phyloP scores from a whole-genome alignment of 1,140 invertebrate species.

The Oncopeltus fasciatus region DNA sequence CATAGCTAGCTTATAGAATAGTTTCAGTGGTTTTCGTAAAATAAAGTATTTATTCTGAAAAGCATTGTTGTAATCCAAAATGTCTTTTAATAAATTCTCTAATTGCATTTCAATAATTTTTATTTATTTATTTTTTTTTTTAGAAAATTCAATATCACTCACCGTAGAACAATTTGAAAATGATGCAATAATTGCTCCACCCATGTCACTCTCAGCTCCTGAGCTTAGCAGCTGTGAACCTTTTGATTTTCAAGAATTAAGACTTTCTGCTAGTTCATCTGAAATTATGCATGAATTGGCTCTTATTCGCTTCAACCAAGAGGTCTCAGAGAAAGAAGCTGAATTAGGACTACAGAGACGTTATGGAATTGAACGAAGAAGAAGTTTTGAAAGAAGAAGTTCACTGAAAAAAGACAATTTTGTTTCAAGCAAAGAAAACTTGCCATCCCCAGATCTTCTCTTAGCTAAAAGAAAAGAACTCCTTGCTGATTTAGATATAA shows the following conservation, averaged over 20 bases:
- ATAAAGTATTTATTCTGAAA: too few species aligned
- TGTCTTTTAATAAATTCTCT: too few species aligned
- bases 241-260: slow-evolving; percentile 33
- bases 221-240: slow-evolving; percentile 43
- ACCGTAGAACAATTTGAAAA: slow-evolving; percentile 21
- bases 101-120: too few species aligned
- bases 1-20: too few species aligned
- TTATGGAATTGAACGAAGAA: slow-evolving; percentile 19
- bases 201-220: slow-evolving; percentile 62
- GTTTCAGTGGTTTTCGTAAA: too few species aligned
- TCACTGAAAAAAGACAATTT: neutral
- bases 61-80: too few species aligned
- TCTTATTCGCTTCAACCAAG: slow-evolving; percentile 62
- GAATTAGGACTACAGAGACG: slow-evolving; percentile 32
- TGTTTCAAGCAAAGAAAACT: slow-evolving; percentile 10
- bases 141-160: neutral
- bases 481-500: neutral
- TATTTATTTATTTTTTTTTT: neutral
- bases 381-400: slow-evolving; percentile 20
- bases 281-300: slow-evolving; percentile 63
- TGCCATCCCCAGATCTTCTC: slow-evolving; percentile 3
- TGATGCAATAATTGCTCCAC: slow-evolving; percentile 49
- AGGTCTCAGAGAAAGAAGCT: slow-evolving; percentile 52
- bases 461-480: neutral
- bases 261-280: slow-evolving; percentile 62